Percentiles rank a stretch among this genome's conserved stretches.
phyloP scores from a whole-genome alignment of 2,113 vertebrate species.

The Rhadina sibilatrix region DNA sequence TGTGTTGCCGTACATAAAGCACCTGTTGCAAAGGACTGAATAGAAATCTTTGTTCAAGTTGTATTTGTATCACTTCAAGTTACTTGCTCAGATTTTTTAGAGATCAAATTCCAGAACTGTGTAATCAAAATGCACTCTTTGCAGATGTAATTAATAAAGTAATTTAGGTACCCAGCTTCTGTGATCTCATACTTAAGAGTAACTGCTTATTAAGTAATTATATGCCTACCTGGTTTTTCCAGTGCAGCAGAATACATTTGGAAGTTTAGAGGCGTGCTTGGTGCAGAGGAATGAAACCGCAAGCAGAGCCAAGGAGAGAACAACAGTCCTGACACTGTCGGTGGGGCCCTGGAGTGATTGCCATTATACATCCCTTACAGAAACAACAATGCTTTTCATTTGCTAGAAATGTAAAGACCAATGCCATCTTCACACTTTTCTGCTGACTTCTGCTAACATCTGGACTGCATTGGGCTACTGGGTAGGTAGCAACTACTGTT shows the following conservation, averaged over 20 bases:
- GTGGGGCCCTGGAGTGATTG: neutral
- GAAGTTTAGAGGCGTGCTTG: neutral
- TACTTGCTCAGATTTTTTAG: neutral
- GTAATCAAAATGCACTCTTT: neutral
- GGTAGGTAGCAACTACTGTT: neutral
- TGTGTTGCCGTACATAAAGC: neutral
- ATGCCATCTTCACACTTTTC: neutral
- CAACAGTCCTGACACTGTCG: neutral
- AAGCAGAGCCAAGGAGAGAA: neutral
- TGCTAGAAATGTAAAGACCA: neutral
- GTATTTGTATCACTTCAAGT: neutral
- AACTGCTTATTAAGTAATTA: conserved; percentile 25
- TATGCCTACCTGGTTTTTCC: conserved; percentile 15
- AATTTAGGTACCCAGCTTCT: neutral
- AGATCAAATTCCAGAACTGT: neutral
- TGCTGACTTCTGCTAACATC: neutral
- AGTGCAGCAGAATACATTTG: neutral
- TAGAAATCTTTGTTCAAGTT: neutral
- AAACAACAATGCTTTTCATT: neutral
- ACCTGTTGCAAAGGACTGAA: neutral
- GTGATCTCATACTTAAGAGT: neutral
- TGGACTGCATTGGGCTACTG: neutral
- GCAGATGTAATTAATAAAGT: neutral
- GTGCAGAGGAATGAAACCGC: neutral
- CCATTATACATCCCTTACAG: neutral